Percentiles rank a stretch among this genome's conserved stretches.
phyloP scores from a whole-genome alignment of 2,888 invertebrate species.

The Tupiocoris notatus region DNA sequence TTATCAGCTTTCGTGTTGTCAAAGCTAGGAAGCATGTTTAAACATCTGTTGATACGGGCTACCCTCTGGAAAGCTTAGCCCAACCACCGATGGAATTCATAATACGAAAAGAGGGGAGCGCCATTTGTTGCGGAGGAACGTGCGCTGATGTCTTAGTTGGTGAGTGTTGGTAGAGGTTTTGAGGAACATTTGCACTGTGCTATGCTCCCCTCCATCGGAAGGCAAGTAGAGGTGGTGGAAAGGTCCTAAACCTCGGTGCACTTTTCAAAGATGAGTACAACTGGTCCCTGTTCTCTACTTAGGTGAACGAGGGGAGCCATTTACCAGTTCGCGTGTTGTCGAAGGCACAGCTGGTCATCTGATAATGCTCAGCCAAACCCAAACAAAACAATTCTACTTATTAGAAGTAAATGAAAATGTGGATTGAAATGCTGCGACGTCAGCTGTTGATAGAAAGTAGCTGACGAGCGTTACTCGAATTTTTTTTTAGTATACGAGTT shows the following conservation, averaged over 20 bases:
- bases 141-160: background rate
- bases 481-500: too few species aligned
- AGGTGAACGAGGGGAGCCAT: background rate
- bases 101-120: background rate
- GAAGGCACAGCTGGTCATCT: background rate
- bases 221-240: too few species aligned
- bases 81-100: background rate
- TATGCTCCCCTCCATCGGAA: background rate
- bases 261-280: background rate
- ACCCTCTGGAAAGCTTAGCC: too few species aligned
- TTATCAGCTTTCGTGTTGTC: constrained; percentile 21
- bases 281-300: background rate
- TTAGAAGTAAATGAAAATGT: background rate
- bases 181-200: background rate
- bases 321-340: background rate
- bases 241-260: background rate
- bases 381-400: background rate
- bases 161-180: background rate
- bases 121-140: background rate
- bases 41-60: constrained; percentile 15
- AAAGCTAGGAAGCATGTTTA: constrained; percentile 19
- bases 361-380: background rate
- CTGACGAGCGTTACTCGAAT: too few species aligned
- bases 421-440: too few species aligned
- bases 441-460: too few species aligned